phyloP scores from a whole-genome alignment of 2,797 vertebrate genomes.

The Scolopax bukidnonensis region DNA sequence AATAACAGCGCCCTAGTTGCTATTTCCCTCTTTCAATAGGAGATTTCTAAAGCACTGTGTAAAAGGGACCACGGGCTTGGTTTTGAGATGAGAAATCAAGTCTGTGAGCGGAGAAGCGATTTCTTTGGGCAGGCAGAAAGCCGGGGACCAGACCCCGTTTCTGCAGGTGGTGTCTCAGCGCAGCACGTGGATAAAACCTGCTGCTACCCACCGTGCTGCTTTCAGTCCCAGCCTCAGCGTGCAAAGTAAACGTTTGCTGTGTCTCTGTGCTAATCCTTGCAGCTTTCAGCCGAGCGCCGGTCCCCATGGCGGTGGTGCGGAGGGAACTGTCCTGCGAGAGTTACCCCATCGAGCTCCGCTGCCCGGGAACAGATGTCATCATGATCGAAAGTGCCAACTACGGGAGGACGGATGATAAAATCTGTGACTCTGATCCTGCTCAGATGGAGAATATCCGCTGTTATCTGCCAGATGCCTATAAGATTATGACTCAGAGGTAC shows the following conservation, averaged over 20 bases:
- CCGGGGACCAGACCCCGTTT: fast-evolving
- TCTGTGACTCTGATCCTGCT: slow-evolving; percentile 97
- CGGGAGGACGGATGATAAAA: slow-evolving; percentile 97
- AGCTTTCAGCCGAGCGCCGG: slow-evolving; percentile 94
- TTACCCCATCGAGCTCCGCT: slow-evolving; percentile 98
- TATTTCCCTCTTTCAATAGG: background rate
- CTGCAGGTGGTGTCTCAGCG: background rate
- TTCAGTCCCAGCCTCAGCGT: background rate
- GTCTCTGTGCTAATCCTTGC: slow-evolving; percentile 37
- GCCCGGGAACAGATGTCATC: slow-evolving; percentile 97
- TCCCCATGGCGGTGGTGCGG: slow-evolving; percentile 98
- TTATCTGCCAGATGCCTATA: slow-evolving; percentile 98
- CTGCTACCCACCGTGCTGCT: background rate
- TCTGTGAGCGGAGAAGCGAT: background rate
- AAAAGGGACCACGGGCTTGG: background rate
- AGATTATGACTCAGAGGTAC: slow-evolving; percentile 99
- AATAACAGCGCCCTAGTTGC: background rate
- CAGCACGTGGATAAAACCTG: background rate
- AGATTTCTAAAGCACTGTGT: background rate
- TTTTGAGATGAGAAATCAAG: background rate
- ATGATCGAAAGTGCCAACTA: slow-evolving; percentile 99
- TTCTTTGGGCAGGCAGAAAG: background rate
- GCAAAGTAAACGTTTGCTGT: background rate
- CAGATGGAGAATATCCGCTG: slow-evolving; percentile 99
- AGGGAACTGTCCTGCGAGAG: slow-evolving; percentile 97